Evolutionary conservation across 2,797 vertebrate species (phyloP), one percentile per base, ranked within the genome.

Genomic region (Neosilurus mollespiculum): DNA sequence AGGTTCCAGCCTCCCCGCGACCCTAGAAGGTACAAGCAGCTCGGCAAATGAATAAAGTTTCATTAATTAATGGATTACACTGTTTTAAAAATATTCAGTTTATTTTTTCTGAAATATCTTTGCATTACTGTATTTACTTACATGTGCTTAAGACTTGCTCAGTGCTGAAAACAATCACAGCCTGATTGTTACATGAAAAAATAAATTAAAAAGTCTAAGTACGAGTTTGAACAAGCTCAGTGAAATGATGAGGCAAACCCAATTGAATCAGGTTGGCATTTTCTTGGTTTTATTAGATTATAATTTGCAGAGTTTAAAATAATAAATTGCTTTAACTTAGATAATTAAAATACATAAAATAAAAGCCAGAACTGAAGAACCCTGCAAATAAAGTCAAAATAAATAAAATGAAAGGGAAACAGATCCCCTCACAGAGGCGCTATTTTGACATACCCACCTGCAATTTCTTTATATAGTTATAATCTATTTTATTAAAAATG

Each of bases 301-400:
- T 94, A 94, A 94, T 94, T 93, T 86, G 93, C 94, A 95, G 94
- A 95, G 91, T 88, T 93, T 94, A 93, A 95, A 95, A 95, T 95
- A 95, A 94, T 94, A 94, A 94, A 94, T 94, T 94, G 94, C 93
- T 94, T 95, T 95, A 95, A 93, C 94, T 95, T 87, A 95, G 92
- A 94, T 94, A 93, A 94, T 95, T 95, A 95, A 94, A 95, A 95
- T 94, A 95, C 92, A 93, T 95, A 94, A 94, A 95, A 94, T 9
- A 87, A 94, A 94, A 95, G 94, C 94, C 93, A 94, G 92, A 95
- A 95, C 92, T 91, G 91, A 94, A 93, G 88, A 94, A 95, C 94
- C 94, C 94, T 94, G 94, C 93, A 94, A 94, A 94, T 92, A 91
- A 89, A 89, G 67, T 79, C 85, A 89, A 89, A 87, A 94, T 91